Base-by-base conservation (phyloP, 2,797 vertebrate genomes). In the Sparus aurata region DNA sequence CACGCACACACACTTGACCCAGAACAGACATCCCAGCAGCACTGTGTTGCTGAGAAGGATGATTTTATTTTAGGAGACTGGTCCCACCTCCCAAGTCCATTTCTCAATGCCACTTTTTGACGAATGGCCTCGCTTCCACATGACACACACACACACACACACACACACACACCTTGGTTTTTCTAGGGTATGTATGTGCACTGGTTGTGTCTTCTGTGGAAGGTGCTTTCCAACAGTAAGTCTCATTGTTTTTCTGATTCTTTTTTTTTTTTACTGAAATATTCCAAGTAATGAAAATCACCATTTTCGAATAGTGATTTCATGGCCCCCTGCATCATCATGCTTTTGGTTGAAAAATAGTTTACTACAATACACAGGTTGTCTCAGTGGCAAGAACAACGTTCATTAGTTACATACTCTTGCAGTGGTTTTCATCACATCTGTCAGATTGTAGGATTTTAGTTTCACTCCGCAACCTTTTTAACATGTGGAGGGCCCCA, bases 61-160 rank as follows among this genome's bases (percentile, higher is more conserved):
- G 57, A 34, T 82, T 70, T 77, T 83, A 83, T 87, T 89, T 87
- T 71, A 62, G 77, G 83, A 61, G 25, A 54, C 58, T 43, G 20
- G 73, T 78, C 59, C 62, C 83, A 73, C 41, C 61, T 76, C 50
- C 59, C 1, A 1, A 47, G 64, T 86, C 46, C 64, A 86, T 86
- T 91, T 81, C 64, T 89, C 74, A 84, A 64, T 80, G 86, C 83
- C 85, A 80, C 23, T 72, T 57, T 82, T 69, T 87, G 65, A 83
- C 27, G 11, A 87, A 90, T 85, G 60, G 67, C 71, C 38, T 52
- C 15, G 10, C 43, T 52, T 43, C 25, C 30, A 9, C 34, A 34
- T 1, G 34, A 60, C 22, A 23, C 4, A 0, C 13, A 12, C 52
- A 23, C 43, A 50, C 25, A 60, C 30, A 58, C 16, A 2, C 10